These are phyloP conservation scores for Campopleginae sp. DNA, from an alignment of 2,888 invertebrate species.

Conservation along the genomic window DNA sequence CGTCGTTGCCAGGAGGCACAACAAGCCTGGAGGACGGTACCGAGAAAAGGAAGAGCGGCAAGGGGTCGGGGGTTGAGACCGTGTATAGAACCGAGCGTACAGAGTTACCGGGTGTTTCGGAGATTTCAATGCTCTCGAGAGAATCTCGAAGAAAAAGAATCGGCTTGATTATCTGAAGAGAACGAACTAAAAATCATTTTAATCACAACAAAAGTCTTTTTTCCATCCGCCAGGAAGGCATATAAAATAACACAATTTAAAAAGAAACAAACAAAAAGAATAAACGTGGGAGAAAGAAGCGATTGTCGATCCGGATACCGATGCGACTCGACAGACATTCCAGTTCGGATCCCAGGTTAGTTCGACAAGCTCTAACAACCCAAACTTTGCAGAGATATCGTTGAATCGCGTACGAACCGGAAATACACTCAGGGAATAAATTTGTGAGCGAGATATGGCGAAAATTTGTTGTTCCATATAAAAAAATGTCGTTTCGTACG, in stretches of 20 bases:
- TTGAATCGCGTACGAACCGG: not conserved
- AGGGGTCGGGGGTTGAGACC: not conserved
- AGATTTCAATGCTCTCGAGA: constrained; percentile 7
- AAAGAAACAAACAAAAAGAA: not conserved
- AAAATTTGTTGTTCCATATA: not conserved
- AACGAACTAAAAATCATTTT: not conserved
- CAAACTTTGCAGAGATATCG: not conserved
- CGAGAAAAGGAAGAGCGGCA: not conserved
- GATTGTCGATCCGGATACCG: not conserved
- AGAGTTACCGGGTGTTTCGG: not conserved
- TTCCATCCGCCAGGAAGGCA: constrained; percentile 7
- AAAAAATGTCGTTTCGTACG: not conserved
- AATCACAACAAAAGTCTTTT: not conserved
- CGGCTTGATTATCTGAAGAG: not conserved
- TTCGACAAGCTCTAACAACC: not conserved
- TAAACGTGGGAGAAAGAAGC: not conserved
- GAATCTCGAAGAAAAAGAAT: not conserved
- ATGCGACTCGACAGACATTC: not conserved
- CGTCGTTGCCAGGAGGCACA: not conserved
- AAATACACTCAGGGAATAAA: not conserved
- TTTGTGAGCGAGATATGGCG: not conserved
- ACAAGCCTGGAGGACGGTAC: not conserved
- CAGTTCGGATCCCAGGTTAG: not conserved
- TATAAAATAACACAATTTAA: not conserved
- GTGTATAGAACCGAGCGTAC: not conserved